Base-by-base conservation (phyloP, 2,888 invertebrate genomes). In the Anodontia alba region DNA sequence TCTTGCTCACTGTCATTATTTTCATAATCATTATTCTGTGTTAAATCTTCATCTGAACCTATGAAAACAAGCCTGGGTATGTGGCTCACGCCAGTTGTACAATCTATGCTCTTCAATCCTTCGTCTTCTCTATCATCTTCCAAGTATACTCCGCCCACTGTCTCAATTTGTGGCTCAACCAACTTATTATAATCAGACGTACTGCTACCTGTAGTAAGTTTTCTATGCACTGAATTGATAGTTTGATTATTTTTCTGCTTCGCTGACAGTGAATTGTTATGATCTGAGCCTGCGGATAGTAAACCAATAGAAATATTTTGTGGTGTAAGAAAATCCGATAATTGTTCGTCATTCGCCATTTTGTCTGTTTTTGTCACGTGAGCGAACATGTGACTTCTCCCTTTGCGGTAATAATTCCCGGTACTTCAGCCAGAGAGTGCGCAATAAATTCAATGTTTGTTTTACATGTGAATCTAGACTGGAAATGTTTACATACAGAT, bases 21-120 rank as follows among this genome's bases (percentile, higher is more conserved):
- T n/a, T 74, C 49, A 38, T 36, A 1, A 62, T 74, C 15, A 33
- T 17, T 38, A 70, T 23, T 70, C 8, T 29, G 12, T n/a, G 49
- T 1, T 49, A 81, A 68, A 72, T 82, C 78, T 72, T 78, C 80
- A 42, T 76, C 78, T 20, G 81, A 80, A 26, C 80, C 84, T 12
- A 76, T 42, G 57, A 84, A 81, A 7, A 81, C 81, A 31, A 84
- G 38, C 29, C 76, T 72, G 10, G 84, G 81, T 15, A 78, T 54
- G 43, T 49, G 73, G 29, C 38, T 38, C 8, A 73, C 23, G 10
- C 49, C 31, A 8, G 51, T 17, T n/a, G 67, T 33, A n/a, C 54
- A 73, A 54, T 69, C 51, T 15, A 12, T 68, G 33, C 57, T 51
- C 15, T 31, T 62, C 20, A 46, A 43, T 2, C 75, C 75, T 78